Base-by-base conservation (phyloP, 1,140 invertebrate genomes). In the Eumaeus atala region DNA sequence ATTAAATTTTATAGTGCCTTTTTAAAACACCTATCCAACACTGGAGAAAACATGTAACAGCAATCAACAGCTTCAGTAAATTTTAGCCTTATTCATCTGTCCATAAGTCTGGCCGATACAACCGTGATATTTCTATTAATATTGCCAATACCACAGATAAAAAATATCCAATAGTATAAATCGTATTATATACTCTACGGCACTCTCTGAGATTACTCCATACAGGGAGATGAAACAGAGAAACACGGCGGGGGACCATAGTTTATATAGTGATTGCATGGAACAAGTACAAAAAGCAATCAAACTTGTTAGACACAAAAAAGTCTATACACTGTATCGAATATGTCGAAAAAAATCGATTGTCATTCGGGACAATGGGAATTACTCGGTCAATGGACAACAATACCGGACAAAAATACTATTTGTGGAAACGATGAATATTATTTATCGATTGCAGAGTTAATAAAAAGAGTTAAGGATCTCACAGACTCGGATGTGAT, bases 321-420 rank as follows among this genome's bases (percentile, higher is more conserved):
- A 38, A 17, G 16, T n/a, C 9, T 21, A 7, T 42, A 53, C 42
- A 47, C 21, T 37, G 40, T 44, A 37, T 58, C 28, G 56, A 48
- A 44, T 36, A 17, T 28, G 44, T 44, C 48, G 28, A 44, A 62
- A 63, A 61, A 64, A 56, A 69, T 70, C 70, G 62, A 75, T 69
- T 61, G 61, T 56, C 66, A 61, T 28, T 14, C 38, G n/a, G 40
- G 37, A 75, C 74, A 77, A 77, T 73, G 59, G 70, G 53, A 54
- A 66, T 73, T 73, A 69, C 70, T 61, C 59, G 67, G 65, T 61
- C 58, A 59, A 47, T 62, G 63, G 60, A 61, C 58, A 51, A 35
- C 47, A 16, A 54, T 55, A 61, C 36, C 53, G 35, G 48, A 55
- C 21, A 33, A 49, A 12, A 49, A 36, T 50, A 50, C 33, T 50